phyloP scores from a whole-genome alignment of 2,113 vertebrate species.

The Dipodomys merriami region DNA sequence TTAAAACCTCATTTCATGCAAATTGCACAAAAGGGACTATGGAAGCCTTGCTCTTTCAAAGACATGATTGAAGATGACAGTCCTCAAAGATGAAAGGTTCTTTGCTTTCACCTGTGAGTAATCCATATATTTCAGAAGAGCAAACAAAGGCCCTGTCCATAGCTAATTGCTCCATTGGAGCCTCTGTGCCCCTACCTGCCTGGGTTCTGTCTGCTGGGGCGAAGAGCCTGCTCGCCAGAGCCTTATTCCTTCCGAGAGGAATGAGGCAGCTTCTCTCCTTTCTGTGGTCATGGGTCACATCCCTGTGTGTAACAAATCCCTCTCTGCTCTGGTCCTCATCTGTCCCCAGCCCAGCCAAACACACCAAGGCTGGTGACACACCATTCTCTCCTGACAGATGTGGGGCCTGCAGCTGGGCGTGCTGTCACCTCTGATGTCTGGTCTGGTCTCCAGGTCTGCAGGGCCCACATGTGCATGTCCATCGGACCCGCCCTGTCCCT shows the following conservation, averaged over 20 bases:
- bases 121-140: background rate
- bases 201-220: background rate
- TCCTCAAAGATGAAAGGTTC: slow-evolving; percentile 22
- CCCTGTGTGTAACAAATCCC: background rate
- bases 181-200: background rate
- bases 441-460: background rate
- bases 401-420: rapidly evolving
- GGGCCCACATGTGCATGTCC: rapidly evolving
- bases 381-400: background rate
- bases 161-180: background rate
- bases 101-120: background rate
- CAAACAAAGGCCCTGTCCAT: background rate
- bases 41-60: background rate
- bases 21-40: slow-evolving; percentile 62
- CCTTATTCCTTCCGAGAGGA: background rate
- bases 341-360: no score
- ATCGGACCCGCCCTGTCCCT: background rate
- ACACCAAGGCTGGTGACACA: background rate
- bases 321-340: background rate
- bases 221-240: rapidly evolving
- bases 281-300: background rate
- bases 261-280: no score
- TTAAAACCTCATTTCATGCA: slow-evolving; percentile 68
- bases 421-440: background rate
- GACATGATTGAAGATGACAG: slow-evolving; percentile 24